Percentiles rank a stretch among this genome's conserved stretches.
Evolutionary conservation across 2,797 vertebrate species (phyloP).

Genomic region (Takifugu rubripes): DNA sequence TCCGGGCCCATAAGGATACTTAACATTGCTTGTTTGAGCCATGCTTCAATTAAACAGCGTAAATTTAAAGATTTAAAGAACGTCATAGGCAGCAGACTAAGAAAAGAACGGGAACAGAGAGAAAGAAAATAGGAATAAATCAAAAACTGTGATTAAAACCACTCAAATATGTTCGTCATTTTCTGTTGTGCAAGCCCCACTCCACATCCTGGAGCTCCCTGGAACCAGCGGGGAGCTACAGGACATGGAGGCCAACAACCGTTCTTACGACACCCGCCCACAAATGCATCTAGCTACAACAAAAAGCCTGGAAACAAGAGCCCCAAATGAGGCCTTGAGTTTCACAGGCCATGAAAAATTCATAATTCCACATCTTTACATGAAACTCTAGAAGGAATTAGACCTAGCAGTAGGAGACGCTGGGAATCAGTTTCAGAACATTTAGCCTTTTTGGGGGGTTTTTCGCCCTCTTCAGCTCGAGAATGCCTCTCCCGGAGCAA

Average conservation of each 20-base stretch:
- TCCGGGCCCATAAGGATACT: constrained; percentile 44
- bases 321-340: constrained; percentile 62
- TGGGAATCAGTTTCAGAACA: constrained; percentile 56
- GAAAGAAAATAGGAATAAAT: constrained; percentile 2
- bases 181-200: constrained; percentile 17
- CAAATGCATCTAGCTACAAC: constrained; percentile 42
- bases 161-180: constrained; percentile 12
- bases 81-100: constrained; percentile 8
- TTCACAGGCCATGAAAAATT: constrained; percentile 71
- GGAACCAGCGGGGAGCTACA: constrained; percentile 27
- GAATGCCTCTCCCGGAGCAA: constrained; percentile 2
- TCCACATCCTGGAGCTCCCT: no score
- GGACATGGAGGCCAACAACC: constrained; percentile 55
- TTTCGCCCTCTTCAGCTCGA: constrained; percentile 17
- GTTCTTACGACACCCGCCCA: constrained; percentile 28
- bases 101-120: not conserved
- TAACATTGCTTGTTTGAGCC: constrained; percentile 66
- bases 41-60: constrained; percentile 61
- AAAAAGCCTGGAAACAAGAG: constrained; percentile 65
- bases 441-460: constrained; percentile 36
- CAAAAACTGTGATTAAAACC: constrained; percentile 6
- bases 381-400: constrained; percentile 72
- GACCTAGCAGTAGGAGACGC: constrained; percentile 53
- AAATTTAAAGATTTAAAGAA: constrained; percentile 57
- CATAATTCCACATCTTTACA: constrained; percentile 71